phyloP scores from a whole-genome alignment of 1,140 invertebrate genomes.

The Hycleus cichorii region DNA sequence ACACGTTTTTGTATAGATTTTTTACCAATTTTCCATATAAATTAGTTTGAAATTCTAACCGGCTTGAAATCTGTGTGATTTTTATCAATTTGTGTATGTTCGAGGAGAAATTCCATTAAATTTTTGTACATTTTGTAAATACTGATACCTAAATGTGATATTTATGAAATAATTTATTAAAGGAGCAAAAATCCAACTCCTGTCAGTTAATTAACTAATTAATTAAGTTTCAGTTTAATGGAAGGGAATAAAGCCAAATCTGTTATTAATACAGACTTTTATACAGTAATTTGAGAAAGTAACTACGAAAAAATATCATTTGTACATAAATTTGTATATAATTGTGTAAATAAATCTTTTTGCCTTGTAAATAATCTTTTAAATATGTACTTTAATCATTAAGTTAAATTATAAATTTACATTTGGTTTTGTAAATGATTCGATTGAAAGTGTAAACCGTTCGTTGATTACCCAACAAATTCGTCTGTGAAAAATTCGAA shows the following conservation, averaged over 20 bases:
- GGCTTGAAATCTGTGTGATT: not conserved
- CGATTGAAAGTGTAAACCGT: not conserved
- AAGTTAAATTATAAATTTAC: constrained; percentile 1
- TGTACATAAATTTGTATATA: constrained; percentile 11
- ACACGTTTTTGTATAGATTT: not conserved
- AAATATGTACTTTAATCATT: constrained; percentile 8
- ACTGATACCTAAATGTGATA: constrained; percentile 8
- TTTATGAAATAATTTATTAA: constrained; percentile 4
- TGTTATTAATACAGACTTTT: constrained; percentile 1
- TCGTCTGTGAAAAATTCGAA: constrained; percentile 12
- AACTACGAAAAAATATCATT: constrained; percentile 1
- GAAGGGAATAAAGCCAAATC: constrained; percentile 5
- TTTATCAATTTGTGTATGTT: not conserved
- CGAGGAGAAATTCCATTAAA: not conserved
- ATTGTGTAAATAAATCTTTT: constrained; percentile 7
- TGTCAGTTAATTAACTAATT: not conserved
- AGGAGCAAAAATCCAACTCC: not conserved
- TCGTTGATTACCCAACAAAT: constrained; percentile 5
- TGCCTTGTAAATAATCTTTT: constrained; percentile 16
- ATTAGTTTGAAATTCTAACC: not conserved
- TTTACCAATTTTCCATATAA: not conserved
- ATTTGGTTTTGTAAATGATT: constrained; percentile 10
- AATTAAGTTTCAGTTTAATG: not conserved
- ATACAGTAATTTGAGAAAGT: not conserved
- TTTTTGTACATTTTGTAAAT: not conserved